These are phyloP conservation scores for Microcebus jonahi DNA, from an alignment of 2,113 vertebrate genomes.

Conservation along the genomic window DNA sequence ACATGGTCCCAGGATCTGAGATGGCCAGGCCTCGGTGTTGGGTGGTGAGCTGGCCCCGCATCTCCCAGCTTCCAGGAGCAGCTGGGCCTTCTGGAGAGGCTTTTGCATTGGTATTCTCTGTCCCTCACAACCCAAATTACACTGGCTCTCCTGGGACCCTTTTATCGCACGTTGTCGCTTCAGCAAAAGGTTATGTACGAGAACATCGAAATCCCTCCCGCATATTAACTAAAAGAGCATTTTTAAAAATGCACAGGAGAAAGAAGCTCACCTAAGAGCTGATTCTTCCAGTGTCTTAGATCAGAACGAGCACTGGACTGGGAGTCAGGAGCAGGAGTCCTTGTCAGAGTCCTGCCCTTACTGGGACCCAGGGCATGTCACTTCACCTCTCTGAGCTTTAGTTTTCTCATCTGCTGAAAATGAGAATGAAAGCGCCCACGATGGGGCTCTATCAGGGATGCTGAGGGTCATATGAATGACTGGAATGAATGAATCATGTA, in stretches of 20 bases:
- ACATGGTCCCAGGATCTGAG: neutral
- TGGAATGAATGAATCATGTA: neutral
- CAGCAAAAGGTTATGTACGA: constrained; percentile 67
- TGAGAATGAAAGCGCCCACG: neutral
- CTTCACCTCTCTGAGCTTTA: neutral
- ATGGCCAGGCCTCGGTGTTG: neutral
- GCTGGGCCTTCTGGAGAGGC: neutral
- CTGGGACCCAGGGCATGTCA: neutral
- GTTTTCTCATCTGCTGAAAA: neutral
- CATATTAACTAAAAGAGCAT: constrained; percentile 42
- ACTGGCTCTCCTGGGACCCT: constrained; percentile 34
- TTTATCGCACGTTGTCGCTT: constrained; percentile 44
- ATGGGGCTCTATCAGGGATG: neutral
- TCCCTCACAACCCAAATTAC: constrained; percentile 59
- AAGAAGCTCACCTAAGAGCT: neutral
- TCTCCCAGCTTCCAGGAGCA: neutral
- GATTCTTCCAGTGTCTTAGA: neutral
- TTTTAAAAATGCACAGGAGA: neutral
- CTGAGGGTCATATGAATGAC: neutral
- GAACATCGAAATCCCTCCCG: constrained; percentile 4
- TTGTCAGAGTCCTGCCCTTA: neutral
- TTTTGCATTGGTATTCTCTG: constrained; percentile 51
- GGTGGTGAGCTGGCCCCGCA: neutral
- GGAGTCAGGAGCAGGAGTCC: neutral
- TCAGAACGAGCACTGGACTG: neutral